These are phyloP conservation scores for Sinopyrophorus schimmeli DNA, from an alignment of 2,888 invertebrate species.

Conservation along the genomic window DNA sequence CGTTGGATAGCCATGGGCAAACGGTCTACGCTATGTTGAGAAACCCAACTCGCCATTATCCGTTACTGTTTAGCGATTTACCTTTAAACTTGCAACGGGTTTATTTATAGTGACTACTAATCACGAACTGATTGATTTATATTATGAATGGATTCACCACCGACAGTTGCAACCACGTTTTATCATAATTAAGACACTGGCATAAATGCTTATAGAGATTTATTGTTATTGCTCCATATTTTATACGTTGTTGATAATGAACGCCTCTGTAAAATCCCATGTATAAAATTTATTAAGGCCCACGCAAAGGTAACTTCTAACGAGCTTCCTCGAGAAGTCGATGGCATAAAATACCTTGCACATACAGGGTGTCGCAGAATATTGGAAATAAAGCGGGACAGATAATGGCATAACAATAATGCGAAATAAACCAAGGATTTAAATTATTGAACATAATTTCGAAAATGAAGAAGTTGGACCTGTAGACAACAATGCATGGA, in stretches of 20 bases:
- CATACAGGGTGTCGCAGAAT: too few species aligned
- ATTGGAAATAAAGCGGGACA: too few species aligned
- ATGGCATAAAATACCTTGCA: too few species aligned
- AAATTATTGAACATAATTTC: too few species aligned
- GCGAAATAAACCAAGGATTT: too few species aligned
- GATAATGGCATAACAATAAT: neutral
- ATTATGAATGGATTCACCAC: slow-evolving; percentile 28
- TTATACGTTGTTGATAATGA: slow-evolving; percentile 37
- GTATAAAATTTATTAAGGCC: slow-evolving; percentile 28
- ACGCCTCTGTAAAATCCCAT: slow-evolving; percentile 24
- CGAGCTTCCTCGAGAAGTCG: slow-evolving; percentile 21
- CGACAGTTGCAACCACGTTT: slow-evolving; percentile 27
- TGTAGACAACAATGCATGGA: too few species aligned
- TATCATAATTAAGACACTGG: slow-evolving; percentile 30
- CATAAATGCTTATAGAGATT: slow-evolving; percentile 34
- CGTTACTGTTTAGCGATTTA: slow-evolving; percentile 27
- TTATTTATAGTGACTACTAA: slow-evolving; percentile 29
- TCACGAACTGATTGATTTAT: slow-evolving; percentile 30
- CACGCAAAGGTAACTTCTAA: slow-evolving; percentile 21
- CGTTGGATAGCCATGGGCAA: slow-evolving; percentile 16
- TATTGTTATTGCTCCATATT: slow-evolving; percentile 36
- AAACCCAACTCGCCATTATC: slow-evolving; percentile 19
- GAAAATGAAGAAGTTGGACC: too few species aligned
- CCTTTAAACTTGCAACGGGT: slow-evolving; percentile 28
- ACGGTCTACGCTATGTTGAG: slow-evolving; percentile 20